phyloP scores from a whole-genome alignment of 2,888 invertebrate genomes.

The Agrypnus murinus region DNA sequence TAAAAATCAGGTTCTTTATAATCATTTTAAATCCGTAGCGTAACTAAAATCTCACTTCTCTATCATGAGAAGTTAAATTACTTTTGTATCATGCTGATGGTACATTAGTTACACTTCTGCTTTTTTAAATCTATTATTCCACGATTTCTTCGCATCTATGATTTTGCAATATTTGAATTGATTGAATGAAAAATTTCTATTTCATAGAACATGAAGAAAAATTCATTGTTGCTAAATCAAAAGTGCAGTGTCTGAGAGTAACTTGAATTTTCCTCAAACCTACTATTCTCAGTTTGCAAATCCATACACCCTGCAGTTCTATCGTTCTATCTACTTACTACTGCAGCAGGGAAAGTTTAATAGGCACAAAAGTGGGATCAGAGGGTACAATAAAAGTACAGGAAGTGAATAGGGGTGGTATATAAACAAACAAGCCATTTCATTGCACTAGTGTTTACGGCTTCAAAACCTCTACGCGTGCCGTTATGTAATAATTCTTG shows the following conservation, averaged over 20 bases:
- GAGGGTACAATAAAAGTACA: slow-evolving; percentile 54
- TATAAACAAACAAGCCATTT: slow-evolving; percentile 46
- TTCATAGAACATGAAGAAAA: not conserved
- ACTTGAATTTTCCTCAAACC: not conserved
- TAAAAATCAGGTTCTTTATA: too few relatives aligned
- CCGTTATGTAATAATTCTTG: too few relatives aligned
- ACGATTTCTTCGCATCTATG: too few relatives aligned
- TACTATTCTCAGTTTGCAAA: slow-evolving; percentile 15
- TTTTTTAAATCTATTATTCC: too few relatives aligned
- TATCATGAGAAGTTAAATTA: too few relatives aligned
- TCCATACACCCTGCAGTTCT: slow-evolving; percentile 42
- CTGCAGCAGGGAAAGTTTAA: slow-evolving; percentile 43
- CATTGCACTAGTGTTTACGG: slow-evolving; percentile 41
- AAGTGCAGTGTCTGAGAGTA: not conserved
- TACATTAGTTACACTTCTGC: too few relatives aligned
- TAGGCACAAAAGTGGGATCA: slow-evolving; percentile 48
- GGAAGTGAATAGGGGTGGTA: slow-evolving; percentile 52
- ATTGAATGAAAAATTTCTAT: too few relatives aligned
- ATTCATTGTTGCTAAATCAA: not conserved
- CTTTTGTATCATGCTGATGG: too few relatives aligned
- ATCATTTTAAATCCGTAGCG: too few relatives aligned
- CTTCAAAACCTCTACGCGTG: slow-evolving; percentile 33
- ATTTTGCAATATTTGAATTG: too few relatives aligned
- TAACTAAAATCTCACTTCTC: too few relatives aligned
- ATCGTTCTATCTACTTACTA: not conserved